A percentile compares a stretch with the other conserved stretches of the same genome.
Conservation (phyloP, 2,797 vertebrate species). For the Agapornis canus region DNA sequence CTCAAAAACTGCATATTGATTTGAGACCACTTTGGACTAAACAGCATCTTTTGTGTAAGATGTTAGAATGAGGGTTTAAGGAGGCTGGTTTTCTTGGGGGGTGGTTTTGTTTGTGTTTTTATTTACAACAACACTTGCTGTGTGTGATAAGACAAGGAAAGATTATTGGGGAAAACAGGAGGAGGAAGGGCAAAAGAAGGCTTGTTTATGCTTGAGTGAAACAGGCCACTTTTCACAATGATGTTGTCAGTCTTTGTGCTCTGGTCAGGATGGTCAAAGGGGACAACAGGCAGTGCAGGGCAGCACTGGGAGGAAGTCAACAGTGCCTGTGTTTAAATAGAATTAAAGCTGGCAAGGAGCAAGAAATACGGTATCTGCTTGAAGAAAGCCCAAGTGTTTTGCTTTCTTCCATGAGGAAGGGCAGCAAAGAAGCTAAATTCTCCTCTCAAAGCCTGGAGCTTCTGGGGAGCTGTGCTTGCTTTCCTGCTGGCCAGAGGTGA, state of each 20-base stretch:
- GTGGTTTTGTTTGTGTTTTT: not conserved
- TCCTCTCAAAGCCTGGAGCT: not conserved
- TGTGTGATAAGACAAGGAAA: not conserved
- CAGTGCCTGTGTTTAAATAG: rapidly evolving
- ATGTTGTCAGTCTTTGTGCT: rapidly evolving
- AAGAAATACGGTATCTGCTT: not conserved
- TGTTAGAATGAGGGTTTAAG: not conserved
- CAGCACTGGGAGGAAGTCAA: rapidly evolving
- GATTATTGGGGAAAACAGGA: rapidly evolving
- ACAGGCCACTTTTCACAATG: rapidly evolving
- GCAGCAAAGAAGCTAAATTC: not conserved
- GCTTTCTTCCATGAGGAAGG: not conserved
- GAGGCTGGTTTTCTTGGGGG: not conserved
- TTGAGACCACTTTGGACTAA: slow-evolving; percentile 1
- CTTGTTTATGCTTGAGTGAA: rapidly evolving
- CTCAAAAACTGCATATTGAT: slow-evolving; percentile 19
- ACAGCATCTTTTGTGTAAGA: not conserved
- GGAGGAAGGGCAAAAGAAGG: not conserved
- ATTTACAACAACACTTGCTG: not conserved
- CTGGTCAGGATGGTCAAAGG: not conserved
- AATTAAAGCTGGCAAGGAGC: not conserved
- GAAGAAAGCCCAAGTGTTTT: rapidly evolving
- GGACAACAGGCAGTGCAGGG: not conserved
- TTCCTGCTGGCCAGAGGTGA: too few relatives aligned
- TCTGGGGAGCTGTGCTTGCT: not conserved